Evolutionary conservation across 2,797 vertebrate genomes (phyloP).

Genomic region (Lepus townsendii): DNA sequence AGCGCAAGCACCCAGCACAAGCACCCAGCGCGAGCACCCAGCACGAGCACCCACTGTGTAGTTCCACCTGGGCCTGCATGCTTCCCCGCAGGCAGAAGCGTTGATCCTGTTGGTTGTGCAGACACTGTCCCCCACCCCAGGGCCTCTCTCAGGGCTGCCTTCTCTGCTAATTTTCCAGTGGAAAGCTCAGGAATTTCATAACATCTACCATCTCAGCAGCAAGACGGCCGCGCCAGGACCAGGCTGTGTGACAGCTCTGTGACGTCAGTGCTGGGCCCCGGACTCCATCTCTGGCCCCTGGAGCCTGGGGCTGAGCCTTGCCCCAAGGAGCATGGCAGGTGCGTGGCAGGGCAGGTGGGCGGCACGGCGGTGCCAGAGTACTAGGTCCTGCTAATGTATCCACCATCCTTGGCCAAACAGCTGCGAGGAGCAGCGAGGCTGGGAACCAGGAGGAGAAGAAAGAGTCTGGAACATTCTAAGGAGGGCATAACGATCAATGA

Average conservation of each 20-base stretch:
- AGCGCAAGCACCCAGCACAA: background rate
- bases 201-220: background rate
- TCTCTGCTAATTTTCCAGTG: background rate
- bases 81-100: background rate
- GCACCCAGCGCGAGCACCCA: background rate
- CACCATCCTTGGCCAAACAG: rapidly evolving
- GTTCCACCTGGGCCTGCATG: rapidly evolving
- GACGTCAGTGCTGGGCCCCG: background rate
- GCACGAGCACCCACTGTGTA: background rate
- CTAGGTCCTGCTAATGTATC: rapidly evolving
- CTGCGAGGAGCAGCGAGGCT: background rate
- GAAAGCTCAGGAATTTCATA: background rate
- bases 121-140: rapidly evolving
- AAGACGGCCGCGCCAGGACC: background rate
- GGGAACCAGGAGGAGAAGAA: background rate
- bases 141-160: background rate
- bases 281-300: too few species aligned
- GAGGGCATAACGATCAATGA: background rate
- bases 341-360: background rate
- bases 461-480: background rate
- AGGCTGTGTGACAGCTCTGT: rapidly evolving
- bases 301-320: background rate
- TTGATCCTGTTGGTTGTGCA: background rate
- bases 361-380: too few species aligned
- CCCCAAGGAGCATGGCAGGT: background rate